phyloP scores from a whole-genome alignment of 2,113 vertebrate genomes.

The Salvelinus namaycush region DNA sequence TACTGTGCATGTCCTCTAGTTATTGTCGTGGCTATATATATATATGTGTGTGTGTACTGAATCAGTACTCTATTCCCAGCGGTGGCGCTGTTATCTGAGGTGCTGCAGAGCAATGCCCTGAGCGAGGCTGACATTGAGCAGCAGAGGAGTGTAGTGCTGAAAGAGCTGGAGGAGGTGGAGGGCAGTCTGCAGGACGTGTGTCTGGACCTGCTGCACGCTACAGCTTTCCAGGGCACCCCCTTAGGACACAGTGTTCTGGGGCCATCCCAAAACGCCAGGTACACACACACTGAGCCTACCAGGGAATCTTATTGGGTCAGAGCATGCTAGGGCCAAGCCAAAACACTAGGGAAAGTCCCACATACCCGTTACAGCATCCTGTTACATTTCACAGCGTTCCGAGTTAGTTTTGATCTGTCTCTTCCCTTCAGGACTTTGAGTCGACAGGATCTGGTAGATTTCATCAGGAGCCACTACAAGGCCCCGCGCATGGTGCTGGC shows the following conservation, averaged over 20 bases:
- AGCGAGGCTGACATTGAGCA: slow-evolving; percentile 90
- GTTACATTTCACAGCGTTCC: no score
- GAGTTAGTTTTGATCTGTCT: not conserved
- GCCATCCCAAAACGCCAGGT: slow-evolving; percentile 86
- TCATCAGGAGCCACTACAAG: slow-evolving; percentile 84
- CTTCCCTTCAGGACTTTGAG: slow-evolving; percentile 78
- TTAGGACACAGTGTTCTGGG: slow-evolving; percentile 84
- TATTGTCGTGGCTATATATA: no score
- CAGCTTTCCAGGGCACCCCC: slow-evolving; percentile 90
- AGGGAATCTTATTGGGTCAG: not conserved
- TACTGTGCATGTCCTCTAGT: no score
- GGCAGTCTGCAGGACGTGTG: slow-evolving; percentile 79
- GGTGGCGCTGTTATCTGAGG: slow-evolving; percentile 90
- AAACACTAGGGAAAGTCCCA: no score
- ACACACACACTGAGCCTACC: not conserved
- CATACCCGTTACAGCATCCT: no score
- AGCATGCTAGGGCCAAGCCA: no score
- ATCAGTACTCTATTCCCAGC: slow-evolving; percentile 60
- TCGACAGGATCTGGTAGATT: slow-evolving; percentile 83
- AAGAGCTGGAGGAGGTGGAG: slow-evolving; percentile 87
- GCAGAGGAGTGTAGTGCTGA: slow-evolving; percentile 83
- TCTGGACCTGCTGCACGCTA: slow-evolving; percentile 92
- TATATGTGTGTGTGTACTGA: not conserved
- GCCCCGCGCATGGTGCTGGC: slow-evolving; percentile 93
- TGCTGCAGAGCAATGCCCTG: slow-evolving; percentile 86